phyloP scores from a whole-genome alignment of 2,797 vertebrate genomes.

The Siniperca undulata region DNA sequence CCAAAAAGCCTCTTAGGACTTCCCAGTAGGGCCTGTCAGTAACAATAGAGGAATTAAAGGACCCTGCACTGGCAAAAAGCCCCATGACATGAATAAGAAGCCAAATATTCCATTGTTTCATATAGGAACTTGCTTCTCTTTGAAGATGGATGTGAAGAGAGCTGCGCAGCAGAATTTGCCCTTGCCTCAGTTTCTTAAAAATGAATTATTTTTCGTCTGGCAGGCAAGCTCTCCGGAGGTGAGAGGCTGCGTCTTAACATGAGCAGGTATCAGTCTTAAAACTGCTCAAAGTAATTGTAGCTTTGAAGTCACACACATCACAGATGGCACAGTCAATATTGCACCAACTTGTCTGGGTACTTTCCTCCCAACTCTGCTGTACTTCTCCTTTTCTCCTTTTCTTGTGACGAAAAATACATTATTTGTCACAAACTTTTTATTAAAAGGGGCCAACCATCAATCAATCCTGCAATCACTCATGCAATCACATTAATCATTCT shows the following conservation, averaged over 20 bases:
- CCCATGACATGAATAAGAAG: constrained; percentile 74
- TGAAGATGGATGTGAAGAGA: constrained; percentile 81
- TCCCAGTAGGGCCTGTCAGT: constrained; percentile 70
- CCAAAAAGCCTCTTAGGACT: constrained; percentile 80
- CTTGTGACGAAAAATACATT: constrained; percentile 71
- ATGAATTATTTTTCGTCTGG: constrained; percentile 84
- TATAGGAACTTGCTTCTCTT: constrained; percentile 80
- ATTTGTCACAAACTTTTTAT: constrained; percentile 79
- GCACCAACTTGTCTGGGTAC: constrained; percentile 81
- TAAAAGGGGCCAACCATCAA: constrained; percentile 81
- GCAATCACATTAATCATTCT: constrained; percentile 83
- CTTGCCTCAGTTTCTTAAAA: constrained; percentile 81
- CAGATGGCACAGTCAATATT: constrained; percentile 84
- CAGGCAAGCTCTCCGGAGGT: constrained; percentile 84
- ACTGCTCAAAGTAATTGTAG: constrained; percentile 86
- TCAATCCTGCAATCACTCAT: constrained; percentile 79
- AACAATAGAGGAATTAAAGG: constrained; percentile 82
- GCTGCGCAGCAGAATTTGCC: constrained; percentile 77
- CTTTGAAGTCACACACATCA: constrained; percentile 87
- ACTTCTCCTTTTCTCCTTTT: constrained; percentile 55
- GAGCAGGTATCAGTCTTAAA: constrained; percentile 86
- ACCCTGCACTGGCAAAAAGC: constrained; percentile 65
- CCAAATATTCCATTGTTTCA: constrained; percentile 85
- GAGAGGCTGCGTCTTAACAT: constrained; percentile 83
- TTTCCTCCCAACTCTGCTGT: constrained; percentile 74